Base-by-base conservation (phyloP, 2,888 invertebrate species). In the Ophioninae sp. region DNA sequence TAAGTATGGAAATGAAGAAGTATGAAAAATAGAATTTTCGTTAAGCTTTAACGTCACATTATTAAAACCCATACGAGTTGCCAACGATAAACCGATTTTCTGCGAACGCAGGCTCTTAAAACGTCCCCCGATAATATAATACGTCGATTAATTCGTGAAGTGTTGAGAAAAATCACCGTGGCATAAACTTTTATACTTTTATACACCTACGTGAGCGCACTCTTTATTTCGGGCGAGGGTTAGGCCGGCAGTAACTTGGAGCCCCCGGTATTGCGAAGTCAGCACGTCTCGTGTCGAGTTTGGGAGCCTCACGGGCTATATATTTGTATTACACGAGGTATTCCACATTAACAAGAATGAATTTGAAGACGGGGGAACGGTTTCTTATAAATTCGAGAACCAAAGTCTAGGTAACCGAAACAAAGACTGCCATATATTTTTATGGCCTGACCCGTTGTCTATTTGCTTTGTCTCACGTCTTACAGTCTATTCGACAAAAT, bases 161-260 rank as follows among this genome's bases (percentile, higher is more conserved):
- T 6, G 37, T 39, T 59, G 20, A 41, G 39, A 20, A 20, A 59
- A 73, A 73, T 62, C 61, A 44, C 8, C 61, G 61, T 56, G 61
- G 13, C 37, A 61, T 23, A 73, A 41, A 73, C 17, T 61, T 21
- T 61, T 73, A 61, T 61, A 44, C 6, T 7, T 64, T 50, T 50
- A 50, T 50, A 50, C 50, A 74, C 30, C 20, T 64, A 59, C 44
- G 39, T 44, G 57, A 2, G 21, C 20, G 44, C 50, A 59, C 37
- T 30, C 23, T 59, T 74, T 70, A 70, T 67, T 75, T 75, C 62
- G 65, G 30, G 50, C 23, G 74, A 73, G 50, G 76, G 61, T 57
- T 79, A 74, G 59, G 74, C 50, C 61, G 30, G 79, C 64, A 75
- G 75, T 75, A 82, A 82, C 82, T 79, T 70, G 65, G 39, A 65